Base-by-base conservation (phyloP, 2,888 invertebrate genomes). In the Pycnomerus fuliginosus region DNA sequence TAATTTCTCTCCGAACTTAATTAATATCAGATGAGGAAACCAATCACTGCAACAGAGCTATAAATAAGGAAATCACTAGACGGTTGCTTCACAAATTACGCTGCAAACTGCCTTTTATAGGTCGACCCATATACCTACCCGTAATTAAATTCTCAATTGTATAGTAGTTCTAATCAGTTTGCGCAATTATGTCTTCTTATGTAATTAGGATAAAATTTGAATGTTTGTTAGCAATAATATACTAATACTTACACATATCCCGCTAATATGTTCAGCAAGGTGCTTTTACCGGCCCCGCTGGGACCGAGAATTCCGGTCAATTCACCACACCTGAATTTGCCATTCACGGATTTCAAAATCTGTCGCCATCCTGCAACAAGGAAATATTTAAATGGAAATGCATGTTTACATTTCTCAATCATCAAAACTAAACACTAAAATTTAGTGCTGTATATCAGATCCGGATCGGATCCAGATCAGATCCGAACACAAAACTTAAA, bases 261-360 rank as follows among this genome's bases (percentile, higher is more conserved):
- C 28, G 85, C 85, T 2, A 88, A 71, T 47, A 88, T 85, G 67
- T 87, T 87, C 68, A 87, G 79, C 1, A 88, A 73, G 0, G 86
- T 80, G 7, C 84, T 83, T 67, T 88, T 88, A 15, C 87, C 83
- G 5, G 84, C 85, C 3, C 88, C 89, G 1, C 86, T 86, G 2
- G 88, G 87, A 1, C 89, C 89, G 71, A 89, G 80, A 48, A 88
- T 84, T 43, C 86, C 87, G 0, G 82, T 79, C 55, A 83, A 66
- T 59, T 82, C 79, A 1, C 83, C 83, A 0, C 82, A 78, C 16
- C 75, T 73, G 57, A 83, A 82, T 43, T 75, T 76, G 1, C 83
- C 83, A 1, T 77, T 80, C n/a, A 83, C 69, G 29, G 62, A 61
- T 39, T 78, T 77, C 3, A 83, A 72, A 31, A 83, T 74, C 27